phyloP scores from a whole-genome alignment of 2,888 invertebrate species.

The Calliscelio sp. region DNA sequence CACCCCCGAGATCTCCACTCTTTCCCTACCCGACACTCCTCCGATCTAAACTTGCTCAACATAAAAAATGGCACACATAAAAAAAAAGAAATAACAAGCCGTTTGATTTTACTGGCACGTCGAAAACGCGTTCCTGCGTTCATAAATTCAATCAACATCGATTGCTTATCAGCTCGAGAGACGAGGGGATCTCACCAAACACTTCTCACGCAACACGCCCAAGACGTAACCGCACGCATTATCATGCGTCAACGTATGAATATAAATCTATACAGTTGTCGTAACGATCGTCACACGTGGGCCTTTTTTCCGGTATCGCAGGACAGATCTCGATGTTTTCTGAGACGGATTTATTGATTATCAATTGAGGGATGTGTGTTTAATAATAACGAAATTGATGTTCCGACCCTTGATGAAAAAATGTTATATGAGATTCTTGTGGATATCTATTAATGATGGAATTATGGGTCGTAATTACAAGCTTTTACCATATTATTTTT shows the following conservation, averaged over 20 bases:
- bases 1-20: no score
- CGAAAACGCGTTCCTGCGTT: constrained; percentile 31
- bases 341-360: constrained; percentile 74
- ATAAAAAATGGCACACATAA: constrained; percentile 25
- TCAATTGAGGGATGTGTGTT: constrained; percentile 76
- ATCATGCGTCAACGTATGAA: constrained; percentile 61
- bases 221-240: constrained; percentile 61
- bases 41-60: no score
- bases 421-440: neutral
- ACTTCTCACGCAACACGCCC: constrained; percentile 52
- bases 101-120: constrained; percentile 55
- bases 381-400: constrained; percentile 22
- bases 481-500: neutral
- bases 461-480: constrained; percentile 21
- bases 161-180: constrained; percentile 65
- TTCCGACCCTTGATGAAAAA: constrained; percentile 29
- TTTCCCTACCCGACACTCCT: no score
- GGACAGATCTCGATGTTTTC: constrained; percentile 30
- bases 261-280: constrained; percentile 56
- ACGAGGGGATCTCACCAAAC: constrained; percentile 61
- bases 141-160: constrained; percentile 70
- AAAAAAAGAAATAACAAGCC: constrained; percentile 52
- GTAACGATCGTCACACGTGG: constrained; percentile 44
- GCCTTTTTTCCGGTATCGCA: constrained; percentile 54
- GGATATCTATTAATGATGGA: neutral